Conservation (phyloP, 2,797 vertebrate species). For the Leptoclinus maculatus region DNA sequence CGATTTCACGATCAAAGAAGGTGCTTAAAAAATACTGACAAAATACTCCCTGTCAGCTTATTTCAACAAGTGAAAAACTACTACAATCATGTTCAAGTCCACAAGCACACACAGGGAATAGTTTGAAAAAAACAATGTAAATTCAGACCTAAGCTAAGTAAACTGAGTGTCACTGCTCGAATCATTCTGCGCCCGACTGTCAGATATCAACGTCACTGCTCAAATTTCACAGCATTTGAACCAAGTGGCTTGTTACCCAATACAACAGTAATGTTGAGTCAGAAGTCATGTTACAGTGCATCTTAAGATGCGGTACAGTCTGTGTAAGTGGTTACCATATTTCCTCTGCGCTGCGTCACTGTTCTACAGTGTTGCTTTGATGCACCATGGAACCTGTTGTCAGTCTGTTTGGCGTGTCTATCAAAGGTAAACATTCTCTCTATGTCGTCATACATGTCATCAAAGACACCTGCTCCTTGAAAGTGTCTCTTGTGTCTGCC, state of each 20-base stretch:
- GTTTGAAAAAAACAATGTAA: conserved; percentile 20
- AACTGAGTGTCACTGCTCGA: conserved; percentile 2
- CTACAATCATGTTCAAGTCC: conserved; percentile 45
- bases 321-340: conserved; percentile 98
- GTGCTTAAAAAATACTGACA: conserved; percentile 57
- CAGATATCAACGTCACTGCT: conserved; percentile 19
- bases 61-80: conserved; percentile 32
- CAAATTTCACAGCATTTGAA: conserved; percentile 58
- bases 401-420: conserved; percentile 84
- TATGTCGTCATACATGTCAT: conserved; percentile 93
- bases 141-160: conserved; percentile 23
- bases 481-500: conserved; percentile 84
- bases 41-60: conserved; percentile 36
- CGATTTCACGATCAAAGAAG: conserved; percentile 26
- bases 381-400: conserved; percentile 87
- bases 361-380: conserved; percentile 95
- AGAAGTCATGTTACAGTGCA: conserved; percentile 2
- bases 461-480: conserved; percentile 84
- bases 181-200: conserved; percentile 20
- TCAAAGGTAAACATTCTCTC: conserved; percentile 97
- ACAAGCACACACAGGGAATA: conserved; percentile 13
- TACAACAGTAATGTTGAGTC: conserved; percentile 33
- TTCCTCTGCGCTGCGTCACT: conserved; percentile 95
- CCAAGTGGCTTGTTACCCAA: conserved; percentile 38
- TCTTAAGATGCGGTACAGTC: conserved; percentile 90